These are phyloP conservation scores for Lasioglossum albipes DNA, from an alignment of 1,140 invertebrate species.

Conservation along the genomic window DNA sequence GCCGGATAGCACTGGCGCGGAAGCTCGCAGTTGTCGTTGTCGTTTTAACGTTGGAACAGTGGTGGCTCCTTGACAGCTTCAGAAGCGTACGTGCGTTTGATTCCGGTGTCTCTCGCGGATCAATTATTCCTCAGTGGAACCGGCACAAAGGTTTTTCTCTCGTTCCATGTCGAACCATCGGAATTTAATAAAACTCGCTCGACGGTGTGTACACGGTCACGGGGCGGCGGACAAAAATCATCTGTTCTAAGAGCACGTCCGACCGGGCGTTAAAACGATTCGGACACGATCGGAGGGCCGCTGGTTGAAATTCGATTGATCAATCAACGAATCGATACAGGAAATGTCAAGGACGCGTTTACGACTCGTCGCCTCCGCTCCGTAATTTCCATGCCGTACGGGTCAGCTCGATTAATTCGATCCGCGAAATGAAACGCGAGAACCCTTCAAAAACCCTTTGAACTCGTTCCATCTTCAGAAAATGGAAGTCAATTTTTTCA, in stretches of 20 bases:
- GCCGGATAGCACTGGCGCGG: no score
- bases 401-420: background rate
- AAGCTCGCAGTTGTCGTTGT: no score
- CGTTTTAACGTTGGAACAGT: conserved; percentile 12
- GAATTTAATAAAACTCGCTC: conserved; percentile 63
- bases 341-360: conserved; percentile 18
- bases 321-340: background rate
- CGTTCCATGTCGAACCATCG: conserved; percentile 55
- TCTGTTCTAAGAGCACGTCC: conserved; percentile 40
- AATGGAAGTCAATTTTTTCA: no score
- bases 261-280: conserved; percentile 34
- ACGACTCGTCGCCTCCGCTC: background rate
- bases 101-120: conserved; percentile 51
- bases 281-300: conserved; percentile 27
- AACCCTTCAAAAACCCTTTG: background rate
- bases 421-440: background rate
- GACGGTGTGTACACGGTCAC: conserved; percentile 32
- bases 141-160: conserved; percentile 59
- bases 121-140: conserved; percentile 37
- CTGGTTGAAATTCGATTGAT: conserved; percentile 44
- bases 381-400: background rate
- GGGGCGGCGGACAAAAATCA: conserved; percentile 45
- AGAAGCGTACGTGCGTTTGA: conserved; percentile 48
- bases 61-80: conserved; percentile 42
- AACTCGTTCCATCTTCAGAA: background rate